Evolutionary conservation across 2,888 invertebrate genomes (phyloP).

Genomic region (Dyspetes luteomarginatus): DNA sequence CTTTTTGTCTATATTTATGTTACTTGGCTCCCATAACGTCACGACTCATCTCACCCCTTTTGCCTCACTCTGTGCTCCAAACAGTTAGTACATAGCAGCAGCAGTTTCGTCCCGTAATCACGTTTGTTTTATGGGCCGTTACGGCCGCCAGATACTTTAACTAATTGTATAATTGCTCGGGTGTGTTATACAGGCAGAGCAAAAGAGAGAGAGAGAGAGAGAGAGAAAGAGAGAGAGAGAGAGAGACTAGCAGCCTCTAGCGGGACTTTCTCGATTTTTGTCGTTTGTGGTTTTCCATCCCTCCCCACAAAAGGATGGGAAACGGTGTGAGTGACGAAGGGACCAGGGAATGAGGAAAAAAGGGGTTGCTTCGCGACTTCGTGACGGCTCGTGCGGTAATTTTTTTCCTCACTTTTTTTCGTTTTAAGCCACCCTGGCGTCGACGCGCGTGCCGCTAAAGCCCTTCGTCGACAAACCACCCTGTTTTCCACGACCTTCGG

Average conservation of each 20-base stretch:
- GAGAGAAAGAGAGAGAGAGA: slow-evolving; percentile 38
- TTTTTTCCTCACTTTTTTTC: slow-evolving; percentile 61
- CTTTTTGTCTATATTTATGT: slow-evolving; percentile 13
- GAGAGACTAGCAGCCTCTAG: not conserved
- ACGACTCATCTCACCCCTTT: slow-evolving; percentile 42
- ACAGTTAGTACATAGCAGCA: slow-evolving; percentile 45
- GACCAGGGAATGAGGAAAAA: slow-evolving; percentile 62
- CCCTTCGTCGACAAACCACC: slow-evolving; percentile 21
- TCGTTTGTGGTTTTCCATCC: slow-evolving; percentile 62
- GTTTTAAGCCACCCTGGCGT: slow-evolving; percentile 47
- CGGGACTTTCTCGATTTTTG: slow-evolving; percentile 58
- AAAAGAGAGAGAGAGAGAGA: slow-evolving; percentile 62
- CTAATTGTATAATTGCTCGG: slow-evolving; percentile 83
- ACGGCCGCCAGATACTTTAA: slow-evolving; percentile 81
- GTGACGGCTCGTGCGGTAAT: slow-evolving; percentile 63
- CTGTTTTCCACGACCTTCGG: slow-evolving; percentile 45
- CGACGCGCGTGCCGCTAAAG: slow-evolving; percentile 60
- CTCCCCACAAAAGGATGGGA: slow-evolving; percentile 47
- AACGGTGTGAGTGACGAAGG: slow-evolving; percentile 59
- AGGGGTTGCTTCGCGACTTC: slow-evolving; percentile 64
- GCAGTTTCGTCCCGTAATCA: slow-evolving; percentile 73
- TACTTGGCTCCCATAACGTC: slow-evolving; percentile 6
- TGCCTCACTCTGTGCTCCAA: slow-evolving; percentile 40
- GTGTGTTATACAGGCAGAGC: slow-evolving; percentile 65
- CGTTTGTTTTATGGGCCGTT: slow-evolving; percentile 82